Conservation (phyloP, 2,113 vertebrate genomes). For the Hirundichthys speculiger region DNA sequence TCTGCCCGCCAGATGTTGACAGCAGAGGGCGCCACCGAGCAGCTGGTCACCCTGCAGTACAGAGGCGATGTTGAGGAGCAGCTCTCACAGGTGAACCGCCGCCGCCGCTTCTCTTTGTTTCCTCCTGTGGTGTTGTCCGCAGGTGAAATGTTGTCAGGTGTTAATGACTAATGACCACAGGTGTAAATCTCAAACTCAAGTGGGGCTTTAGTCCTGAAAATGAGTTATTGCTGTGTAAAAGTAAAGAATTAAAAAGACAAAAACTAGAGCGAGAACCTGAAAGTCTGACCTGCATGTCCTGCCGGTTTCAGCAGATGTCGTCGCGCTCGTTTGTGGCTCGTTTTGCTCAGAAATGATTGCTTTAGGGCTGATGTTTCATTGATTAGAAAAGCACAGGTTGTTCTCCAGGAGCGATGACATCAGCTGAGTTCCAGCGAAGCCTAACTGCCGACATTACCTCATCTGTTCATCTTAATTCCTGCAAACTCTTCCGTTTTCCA, state of each 20-base stretch:
- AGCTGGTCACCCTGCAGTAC: slow-evolving; percentile 77
- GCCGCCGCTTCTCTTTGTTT: slow-evolving; percentile 62
- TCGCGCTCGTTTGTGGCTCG: neutral
- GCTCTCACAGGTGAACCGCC: slow-evolving; percentile 71
- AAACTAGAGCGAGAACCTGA: no score
- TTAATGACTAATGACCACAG: neutral
- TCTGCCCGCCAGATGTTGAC: slow-evolving; percentile 71
- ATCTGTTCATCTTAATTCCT: slow-evolving; percentile 17
- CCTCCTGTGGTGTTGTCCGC: neutral
- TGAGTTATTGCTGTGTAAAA: no score
- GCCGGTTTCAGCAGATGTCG: neutral
- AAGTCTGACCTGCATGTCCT: no score
- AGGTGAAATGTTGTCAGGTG: neutral
- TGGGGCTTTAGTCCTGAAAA: no score
- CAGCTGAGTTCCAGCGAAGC: slow-evolving; percentile 65
- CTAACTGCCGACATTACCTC: slow-evolving; percentile 67
- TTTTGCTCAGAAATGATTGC: neutral
- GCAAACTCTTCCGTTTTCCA: neutral
- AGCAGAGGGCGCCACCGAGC: slow-evolving; percentile 66
- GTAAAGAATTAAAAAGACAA: no score
- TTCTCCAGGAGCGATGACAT: slow-evolving; percentile 51
- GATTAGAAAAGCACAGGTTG: slow-evolving; percentile 56
- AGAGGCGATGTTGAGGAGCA: slow-evolving; percentile 68
- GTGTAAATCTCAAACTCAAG: no score
- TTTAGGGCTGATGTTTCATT: slow-evolving; percentile 1